A percentile compares a stretch with the other conserved stretches of the same genome.
phyloP scores from a whole-genome alignment of 2,797 vertebrate species.

The Pseudochromis fuscus region DNA sequence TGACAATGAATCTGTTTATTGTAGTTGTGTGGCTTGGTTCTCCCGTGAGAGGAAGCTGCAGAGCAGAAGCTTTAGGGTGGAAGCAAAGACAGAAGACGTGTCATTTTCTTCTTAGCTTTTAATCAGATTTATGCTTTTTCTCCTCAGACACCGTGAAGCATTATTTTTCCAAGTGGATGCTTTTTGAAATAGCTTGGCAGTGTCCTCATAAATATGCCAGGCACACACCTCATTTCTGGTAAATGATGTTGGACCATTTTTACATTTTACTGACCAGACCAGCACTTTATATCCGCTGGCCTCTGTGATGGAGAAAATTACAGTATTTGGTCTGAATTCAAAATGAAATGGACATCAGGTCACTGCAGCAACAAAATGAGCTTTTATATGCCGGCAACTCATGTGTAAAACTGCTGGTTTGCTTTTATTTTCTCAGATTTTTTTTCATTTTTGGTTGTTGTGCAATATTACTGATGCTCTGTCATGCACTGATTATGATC shows the following conservation, averaged over 20 bases:
- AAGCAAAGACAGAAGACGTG: slow-evolving; percentile 6
- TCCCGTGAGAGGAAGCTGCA: slow-evolving; percentile 8
- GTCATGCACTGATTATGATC: background rate
- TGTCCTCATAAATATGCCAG: slow-evolving; percentile 17
- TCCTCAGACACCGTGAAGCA: slow-evolving; percentile 20
- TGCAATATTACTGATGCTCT: background rate
- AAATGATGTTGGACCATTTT: slow-evolving; percentile 15
- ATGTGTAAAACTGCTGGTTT: too few relatives aligned
- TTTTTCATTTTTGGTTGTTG: too few relatives aligned
- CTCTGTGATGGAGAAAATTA: slow-evolving; percentile 4
- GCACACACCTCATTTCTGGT: slow-evolving; percentile 10
- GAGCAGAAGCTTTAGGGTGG: slow-evolving; percentile 22
- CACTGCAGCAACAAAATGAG: background rate
- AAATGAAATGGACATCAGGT: background rate
- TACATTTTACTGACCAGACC: slow-evolving; percentile 14
- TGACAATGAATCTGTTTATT: slow-evolving; percentile 42
- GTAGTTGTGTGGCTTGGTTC: slow-evolving; percentile 17
- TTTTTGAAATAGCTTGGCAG: slow-evolving; percentile 22
- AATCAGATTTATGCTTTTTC: slow-evolving; percentile 40
- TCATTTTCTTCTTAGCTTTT: slow-evolving; percentile 27
- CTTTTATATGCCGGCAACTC: background rate
- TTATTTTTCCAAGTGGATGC: slow-evolving; percentile 23
- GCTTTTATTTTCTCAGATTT: too few relatives aligned
- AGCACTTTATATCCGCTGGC: background rate
- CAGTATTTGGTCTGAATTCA: slow-evolving; percentile 4